Conservation (phyloP, 2,888 invertebrate genomes). For the Calameuta idolon region DNA sequence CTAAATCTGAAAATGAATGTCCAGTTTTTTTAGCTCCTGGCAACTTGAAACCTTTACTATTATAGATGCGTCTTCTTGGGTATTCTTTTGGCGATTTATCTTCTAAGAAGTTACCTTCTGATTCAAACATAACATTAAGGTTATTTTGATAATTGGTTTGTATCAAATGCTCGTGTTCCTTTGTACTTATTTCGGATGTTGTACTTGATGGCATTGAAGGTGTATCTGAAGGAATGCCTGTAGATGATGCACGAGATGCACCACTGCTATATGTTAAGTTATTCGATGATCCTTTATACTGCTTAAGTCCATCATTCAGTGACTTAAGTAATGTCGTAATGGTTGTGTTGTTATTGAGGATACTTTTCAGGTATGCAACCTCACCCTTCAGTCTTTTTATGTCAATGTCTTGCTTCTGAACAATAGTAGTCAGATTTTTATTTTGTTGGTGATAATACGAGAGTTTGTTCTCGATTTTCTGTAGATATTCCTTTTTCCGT, state of each 20-base stretch:
- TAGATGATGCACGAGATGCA: background rate
- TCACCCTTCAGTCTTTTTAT: constrained; percentile 69
- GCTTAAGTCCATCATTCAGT: constrained; percentile 54
- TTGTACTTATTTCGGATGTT: background rate
- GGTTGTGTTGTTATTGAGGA: constrained; percentile 70
- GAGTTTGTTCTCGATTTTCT: constrained; percentile 70
- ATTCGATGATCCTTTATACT: background rate
- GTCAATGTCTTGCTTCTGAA: constrained; percentile 68
- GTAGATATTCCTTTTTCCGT: constrained; percentile 73
- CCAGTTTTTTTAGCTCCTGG: background rate
- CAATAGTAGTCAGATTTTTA: constrained; percentile 65
- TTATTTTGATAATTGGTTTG: background rate
- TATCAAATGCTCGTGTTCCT: background rate
- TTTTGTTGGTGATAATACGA: constrained; percentile 67
- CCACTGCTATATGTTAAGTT: background rate
- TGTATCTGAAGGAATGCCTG: background rate
- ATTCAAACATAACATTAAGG: background rate
- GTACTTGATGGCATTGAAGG: background rate
- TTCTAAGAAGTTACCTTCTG: background rate
- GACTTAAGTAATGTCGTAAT: constrained; percentile 69
- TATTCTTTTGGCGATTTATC: background rate
- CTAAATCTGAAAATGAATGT: constrained; percentile 16
- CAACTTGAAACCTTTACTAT: background rate
- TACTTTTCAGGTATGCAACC: constrained; percentile 70
- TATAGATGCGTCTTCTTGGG: background rate